Conservation (phyloP, 2,113 vertebrate species). For the Trogon melanurus region DNA sequence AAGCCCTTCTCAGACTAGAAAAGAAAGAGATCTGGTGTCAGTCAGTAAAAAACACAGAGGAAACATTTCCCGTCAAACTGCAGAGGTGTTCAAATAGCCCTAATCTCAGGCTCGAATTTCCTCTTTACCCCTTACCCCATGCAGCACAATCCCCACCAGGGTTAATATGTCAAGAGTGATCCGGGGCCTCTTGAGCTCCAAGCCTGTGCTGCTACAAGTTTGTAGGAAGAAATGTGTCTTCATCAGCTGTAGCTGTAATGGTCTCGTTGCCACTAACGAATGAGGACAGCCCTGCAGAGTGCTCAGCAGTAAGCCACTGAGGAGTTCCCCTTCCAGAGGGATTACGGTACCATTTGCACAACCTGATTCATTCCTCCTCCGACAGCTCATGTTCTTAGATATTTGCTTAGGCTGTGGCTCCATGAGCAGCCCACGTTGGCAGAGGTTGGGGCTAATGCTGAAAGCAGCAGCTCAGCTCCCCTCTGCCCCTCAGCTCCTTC, state of each 20-base stretch:
- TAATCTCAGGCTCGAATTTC: background rate
- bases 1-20: background rate
- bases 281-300: background rate
- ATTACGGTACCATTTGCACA: background rate
- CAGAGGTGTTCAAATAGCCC: background rate
- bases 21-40: background rate
- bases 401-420: background rate
- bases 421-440: background rate
- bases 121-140: background rate
- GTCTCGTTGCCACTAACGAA: background rate
- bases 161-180: background rate
- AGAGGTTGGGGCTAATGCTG: background rate
- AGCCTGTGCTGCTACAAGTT: too few relatives aligned
- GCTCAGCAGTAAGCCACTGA: background rate
- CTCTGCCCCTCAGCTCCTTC: background rate
- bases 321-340: background rate
- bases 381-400: background rate
- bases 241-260: background rate
- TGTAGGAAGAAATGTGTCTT: background rate
- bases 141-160: background rate
- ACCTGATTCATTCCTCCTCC: background rate
- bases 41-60: background rate
- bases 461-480: fast-evolving
- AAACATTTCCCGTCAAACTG: background rate
- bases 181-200: background rate